These are phyloP conservation scores for Beroe forskalii DNA, from an alignment of 37 sponge, comb jelly and placozoan genomes.

Conservation along the genomic window DNA sequence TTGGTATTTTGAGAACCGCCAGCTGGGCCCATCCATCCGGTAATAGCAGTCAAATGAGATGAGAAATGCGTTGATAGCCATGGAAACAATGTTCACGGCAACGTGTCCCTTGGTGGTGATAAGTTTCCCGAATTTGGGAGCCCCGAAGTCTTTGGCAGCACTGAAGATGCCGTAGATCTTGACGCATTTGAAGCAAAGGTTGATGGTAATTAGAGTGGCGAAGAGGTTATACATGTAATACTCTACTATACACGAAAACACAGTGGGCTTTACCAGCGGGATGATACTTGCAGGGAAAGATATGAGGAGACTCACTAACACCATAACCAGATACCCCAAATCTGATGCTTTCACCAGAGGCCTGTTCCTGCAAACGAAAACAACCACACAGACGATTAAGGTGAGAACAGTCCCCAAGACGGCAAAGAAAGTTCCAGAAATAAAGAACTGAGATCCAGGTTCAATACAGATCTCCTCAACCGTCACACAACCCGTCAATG, in stretches of 20 bases:
- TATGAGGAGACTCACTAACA: background rate
- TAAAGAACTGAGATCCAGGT: background rate
- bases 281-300: background rate
- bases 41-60: background rate
- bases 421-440: background rate
- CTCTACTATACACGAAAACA: background rate
- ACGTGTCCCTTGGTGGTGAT: background rate
- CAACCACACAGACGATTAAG: background rate
- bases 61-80: background rate
- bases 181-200: background rate
- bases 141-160: background rate
- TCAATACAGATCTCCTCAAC: background rate
- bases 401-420: background rate
- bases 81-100: background rate
- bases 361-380: background rate
- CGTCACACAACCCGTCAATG: background rate
- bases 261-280: background rate
- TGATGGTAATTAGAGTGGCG: background rate
- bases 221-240: background rate
- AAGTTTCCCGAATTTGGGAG: background rate
- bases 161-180: conserved; percentile 6
- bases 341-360: conserved; percentile 47
- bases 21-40: background rate
- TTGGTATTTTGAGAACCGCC: background rate
- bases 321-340: conserved; percentile 23